Evolutionary conservation across 2,113 vertebrate genomes (phyloP).

Genomic region (Phocoena sinus): DNA sequence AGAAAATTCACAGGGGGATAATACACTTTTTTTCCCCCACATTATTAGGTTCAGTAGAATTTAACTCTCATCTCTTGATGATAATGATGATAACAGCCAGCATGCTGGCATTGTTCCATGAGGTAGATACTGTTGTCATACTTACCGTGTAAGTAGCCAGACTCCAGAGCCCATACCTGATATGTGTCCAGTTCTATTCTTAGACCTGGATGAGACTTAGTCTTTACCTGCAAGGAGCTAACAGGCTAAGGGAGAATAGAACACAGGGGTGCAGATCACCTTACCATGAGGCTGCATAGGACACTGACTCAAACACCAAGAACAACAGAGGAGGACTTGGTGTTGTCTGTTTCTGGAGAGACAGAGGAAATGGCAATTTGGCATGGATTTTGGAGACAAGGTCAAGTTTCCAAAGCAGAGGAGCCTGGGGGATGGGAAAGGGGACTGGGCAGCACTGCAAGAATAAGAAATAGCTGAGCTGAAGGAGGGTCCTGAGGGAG

Average conservation of each 20-base stretch:
- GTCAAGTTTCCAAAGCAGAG: neutral
- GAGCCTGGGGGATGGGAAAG: neutral
- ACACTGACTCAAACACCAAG: neutral
- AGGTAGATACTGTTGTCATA: neutral
- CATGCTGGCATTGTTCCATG: neutral
- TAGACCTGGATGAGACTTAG: neutral
- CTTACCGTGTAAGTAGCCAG: neutral
- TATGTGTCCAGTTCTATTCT: neutral
- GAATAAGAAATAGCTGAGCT: neutral
- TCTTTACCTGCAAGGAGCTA: neutral
- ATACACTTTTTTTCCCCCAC: neutral
- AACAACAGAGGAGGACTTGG: neutral
- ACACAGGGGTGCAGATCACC: rapidly evolving
- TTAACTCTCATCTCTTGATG: neutral
- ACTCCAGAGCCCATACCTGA: neutral
- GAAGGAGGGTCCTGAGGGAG: neutral
- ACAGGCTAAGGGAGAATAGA: neutral
- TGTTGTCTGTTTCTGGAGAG: neutral
- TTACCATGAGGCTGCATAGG: neutral
- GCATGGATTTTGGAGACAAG: neutral
- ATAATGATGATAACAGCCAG: neutral
- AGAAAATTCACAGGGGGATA: neutral
- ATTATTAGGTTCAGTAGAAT: neutral
- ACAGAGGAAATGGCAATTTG: neutral
- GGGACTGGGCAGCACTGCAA: neutral